These are phyloP conservation scores for Iphiclides podalirius DNA, from an alignment of 2,888 invertebrate genomes.

Conservation along the genomic window DNA sequence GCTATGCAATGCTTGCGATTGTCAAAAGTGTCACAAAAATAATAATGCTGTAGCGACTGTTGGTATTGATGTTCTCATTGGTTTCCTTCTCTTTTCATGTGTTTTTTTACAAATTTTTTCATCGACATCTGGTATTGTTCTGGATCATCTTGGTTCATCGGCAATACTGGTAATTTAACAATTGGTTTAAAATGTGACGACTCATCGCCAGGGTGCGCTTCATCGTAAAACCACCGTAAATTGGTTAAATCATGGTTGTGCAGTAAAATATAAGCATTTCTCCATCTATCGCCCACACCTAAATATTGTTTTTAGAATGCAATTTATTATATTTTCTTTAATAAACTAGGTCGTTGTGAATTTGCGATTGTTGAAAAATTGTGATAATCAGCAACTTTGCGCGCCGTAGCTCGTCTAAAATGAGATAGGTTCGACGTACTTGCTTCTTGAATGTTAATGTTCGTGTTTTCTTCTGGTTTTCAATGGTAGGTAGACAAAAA, in stretches of 20 bases:
- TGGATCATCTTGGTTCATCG: slow-evolving; percentile 11
- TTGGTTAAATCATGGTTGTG: slow-evolving; percentile 17
- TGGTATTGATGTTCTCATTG: neutral
- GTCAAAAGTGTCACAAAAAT: neutral
- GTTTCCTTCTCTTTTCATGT: too few species aligned
- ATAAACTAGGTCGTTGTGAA: too few species aligned
- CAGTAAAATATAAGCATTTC: slow-evolving; percentile 24
- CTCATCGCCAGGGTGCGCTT: slow-evolving; percentile 24
- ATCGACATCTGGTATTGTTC: too few species aligned
- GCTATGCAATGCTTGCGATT: neutral
- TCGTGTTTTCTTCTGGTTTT: too few species aligned
- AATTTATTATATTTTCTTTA: too few species aligned
- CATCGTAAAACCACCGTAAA: slow-evolving; percentile 22
- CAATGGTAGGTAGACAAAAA: too few species aligned
- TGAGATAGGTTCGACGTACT: too few species aligned
- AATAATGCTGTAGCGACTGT: neutral
- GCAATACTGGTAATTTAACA: slow-evolving; percentile 21
- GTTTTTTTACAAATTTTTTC: too few species aligned
- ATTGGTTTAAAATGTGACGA: slow-evolving; percentile 23
- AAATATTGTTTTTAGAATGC: slow-evolving; percentile 20
- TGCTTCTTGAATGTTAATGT: too few species aligned
- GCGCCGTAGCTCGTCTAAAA: too few species aligned
- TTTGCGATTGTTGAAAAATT: too few species aligned
- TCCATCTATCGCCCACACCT: slow-evolving; percentile 20
- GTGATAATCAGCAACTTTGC: too few species aligned